Evolutionary conservation across 2,113 vertebrate species (phyloP), one percentile per base, ranked within the genome.

Genomic region (Columbina picui): DNA sequence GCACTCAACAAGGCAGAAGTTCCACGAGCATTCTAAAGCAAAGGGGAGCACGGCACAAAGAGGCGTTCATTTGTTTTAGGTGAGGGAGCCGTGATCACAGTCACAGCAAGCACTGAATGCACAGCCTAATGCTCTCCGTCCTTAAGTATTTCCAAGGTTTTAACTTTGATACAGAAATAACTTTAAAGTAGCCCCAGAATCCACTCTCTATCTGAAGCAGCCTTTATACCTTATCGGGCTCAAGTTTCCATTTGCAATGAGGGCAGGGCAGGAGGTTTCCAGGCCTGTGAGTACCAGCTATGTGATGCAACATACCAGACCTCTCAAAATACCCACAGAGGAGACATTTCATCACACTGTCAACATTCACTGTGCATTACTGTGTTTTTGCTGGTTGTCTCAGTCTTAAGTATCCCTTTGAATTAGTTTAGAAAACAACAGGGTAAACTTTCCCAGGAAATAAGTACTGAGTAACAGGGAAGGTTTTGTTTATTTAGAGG

Each of bases 201-300:
- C 10, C 52, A 39, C 41, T 50, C 59, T 63, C 69, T 39, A 1
- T 25, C 70, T 89, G 52, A 94, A 93, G 65, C 56, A 76, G 91
- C 77, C 80, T 83, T 95, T 92, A 68, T 82, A 69, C 49, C 65
- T 89, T 89, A 71, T 61, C 95, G 84, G 74, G 93, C 85, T 95
- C 73, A 92, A 76, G 91, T 94, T 95, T 95, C 93, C 68, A 76
- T 75, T 89, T 90, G 76, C 95, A 95, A 89, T 76, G 93, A 96
- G 91, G 81, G 89, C 89, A 94, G 52, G 83, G 84, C 94, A 89
- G 65, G 77, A 96, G 57, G 81, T 96, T 97, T 96, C 96, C 95
- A 97, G 95, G 89, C 84, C 91, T 52, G 43, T 38, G 81, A 95
- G 91, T 78, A n/a, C 6, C 4, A 79, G 89, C 70, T 87, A 87